Evolutionary conservation across 2,888 invertebrate species (phyloP).

Genomic region (Thera obeliscata): DNA sequence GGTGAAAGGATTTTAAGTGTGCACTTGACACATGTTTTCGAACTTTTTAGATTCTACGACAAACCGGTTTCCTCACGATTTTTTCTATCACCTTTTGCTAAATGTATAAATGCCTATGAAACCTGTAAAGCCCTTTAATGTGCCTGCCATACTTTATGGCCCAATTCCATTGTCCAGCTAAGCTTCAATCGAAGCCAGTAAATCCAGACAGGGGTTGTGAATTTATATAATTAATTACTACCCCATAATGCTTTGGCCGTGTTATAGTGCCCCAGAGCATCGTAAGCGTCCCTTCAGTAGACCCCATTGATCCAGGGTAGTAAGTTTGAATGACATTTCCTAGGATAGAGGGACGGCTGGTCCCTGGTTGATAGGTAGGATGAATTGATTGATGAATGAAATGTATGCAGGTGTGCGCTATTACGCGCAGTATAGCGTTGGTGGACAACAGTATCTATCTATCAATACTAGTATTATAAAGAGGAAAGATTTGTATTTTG

Average conservation of each 20-base stretch:
- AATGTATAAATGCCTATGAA: constrained; percentile 20
- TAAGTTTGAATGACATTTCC: constrained; percentile 63
- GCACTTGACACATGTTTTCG: no score
- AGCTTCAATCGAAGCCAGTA: constrained; percentile 56
- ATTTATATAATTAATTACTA: constrained; percentile 74
- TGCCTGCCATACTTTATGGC: constrained; percentile 24
- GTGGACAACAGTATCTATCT: not conserved
- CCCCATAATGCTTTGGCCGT: constrained; percentile 59
- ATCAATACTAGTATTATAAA: no score
- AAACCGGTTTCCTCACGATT: not conserved
- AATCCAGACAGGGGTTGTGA: constrained; percentile 53
- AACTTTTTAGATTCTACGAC: no score
- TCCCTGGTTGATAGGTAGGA: not conserved
- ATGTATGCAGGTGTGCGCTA: not conserved
- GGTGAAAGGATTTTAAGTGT: no score
- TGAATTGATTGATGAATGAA: not conserved
- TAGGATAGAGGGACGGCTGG: constrained; percentile 10
- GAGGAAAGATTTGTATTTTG: no score
- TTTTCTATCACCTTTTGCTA: no score
- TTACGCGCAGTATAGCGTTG: not conserved
- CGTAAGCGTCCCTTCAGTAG: constrained; percentile 57
- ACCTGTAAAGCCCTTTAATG: constrained; percentile 24
- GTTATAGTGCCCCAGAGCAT: constrained; percentile 68
- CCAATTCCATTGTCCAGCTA: constrained; percentile 46
- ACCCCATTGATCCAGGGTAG: constrained; percentile 53